These are phyloP conservation scores for Sinosuthora webbiana DNA, from an alignment of 2,113 vertebrate genomes.

Conservation along the genomic window DNA sequence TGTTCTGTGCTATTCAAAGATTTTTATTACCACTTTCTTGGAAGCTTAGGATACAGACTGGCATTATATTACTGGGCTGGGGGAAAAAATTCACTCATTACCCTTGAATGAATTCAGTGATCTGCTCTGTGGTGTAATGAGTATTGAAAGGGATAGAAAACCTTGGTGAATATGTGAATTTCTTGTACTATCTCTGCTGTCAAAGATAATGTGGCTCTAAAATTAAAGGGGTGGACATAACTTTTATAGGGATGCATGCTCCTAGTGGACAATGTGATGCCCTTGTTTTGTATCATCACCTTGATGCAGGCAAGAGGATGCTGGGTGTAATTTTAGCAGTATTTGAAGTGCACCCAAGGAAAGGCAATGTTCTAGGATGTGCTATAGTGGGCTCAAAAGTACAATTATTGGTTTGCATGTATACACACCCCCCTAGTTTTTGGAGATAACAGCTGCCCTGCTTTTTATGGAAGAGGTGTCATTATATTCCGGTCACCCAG, in stretches of 20 bases:
- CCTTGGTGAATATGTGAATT: neutral
- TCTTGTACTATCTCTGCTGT: neutral
- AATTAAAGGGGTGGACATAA: neutral
- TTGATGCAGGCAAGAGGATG: neutral
- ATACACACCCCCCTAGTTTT: neutral
- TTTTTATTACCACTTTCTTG: neutral
- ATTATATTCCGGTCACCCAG: neutral
- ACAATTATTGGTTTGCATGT: neutral
- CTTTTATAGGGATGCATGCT: neutral
- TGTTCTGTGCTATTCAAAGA: neutral
- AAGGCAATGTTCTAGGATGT: neutral
- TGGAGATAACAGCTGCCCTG: neutral
- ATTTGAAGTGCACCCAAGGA: neutral
- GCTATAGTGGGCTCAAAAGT: neutral
- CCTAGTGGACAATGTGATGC: neutral
- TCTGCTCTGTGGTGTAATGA: neutral
- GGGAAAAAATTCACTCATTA: neutral
- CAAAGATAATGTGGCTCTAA: neutral
- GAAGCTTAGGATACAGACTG: neutral
- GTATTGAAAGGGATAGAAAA: neutral
- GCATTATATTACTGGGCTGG: neutral
- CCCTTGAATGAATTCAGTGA: neutral
- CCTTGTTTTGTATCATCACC: fast-evolving
- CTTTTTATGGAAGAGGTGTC: neutral
- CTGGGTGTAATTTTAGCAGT: neutral